Evolutionary conservation across 2,113 vertebrate species (phyloP).

Genomic region (Turdus rufiventris): DNA sequence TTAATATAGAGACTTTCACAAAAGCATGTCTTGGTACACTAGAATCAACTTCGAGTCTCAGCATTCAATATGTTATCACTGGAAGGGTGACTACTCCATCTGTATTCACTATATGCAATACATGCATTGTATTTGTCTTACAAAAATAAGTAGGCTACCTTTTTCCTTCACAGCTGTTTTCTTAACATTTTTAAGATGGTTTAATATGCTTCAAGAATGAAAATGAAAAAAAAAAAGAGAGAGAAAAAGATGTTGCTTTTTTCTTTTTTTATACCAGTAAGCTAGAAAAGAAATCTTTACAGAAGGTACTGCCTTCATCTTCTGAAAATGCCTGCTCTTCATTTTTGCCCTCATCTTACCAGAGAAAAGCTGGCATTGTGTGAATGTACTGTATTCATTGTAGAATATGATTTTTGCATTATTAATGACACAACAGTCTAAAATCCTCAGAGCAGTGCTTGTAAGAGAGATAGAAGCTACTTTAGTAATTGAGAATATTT

Average conservation of each 20-base stretch:
- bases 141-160: background rate
- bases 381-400: slow-evolving; percentile 16
- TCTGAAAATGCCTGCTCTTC: background rate
- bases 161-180: background rate
- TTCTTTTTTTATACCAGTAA: background rate
- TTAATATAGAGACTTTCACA: background rate
- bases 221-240: background rate
- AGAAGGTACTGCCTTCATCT: background rate
- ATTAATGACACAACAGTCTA: slow-evolving; percentile 44
- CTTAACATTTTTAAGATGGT: background rate
- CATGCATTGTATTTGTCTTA: background rate
- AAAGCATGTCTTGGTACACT: background rate
- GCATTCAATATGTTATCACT: background rate
- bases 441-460: slow-evolving; percentile 14
- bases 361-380: background rate
- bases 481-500: background rate
- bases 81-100: background rate
- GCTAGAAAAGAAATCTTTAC: background rate
- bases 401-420: slow-evolving; percentile 28
- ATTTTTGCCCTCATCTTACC: background rate
- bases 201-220: background rate
- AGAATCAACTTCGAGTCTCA: background rate
- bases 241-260: background rate
- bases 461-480: background rate
- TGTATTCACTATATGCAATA: background rate